Evolutionary conservation across 2,888 invertebrate genomes (phyloP).

Genomic region (Trimorus sp.): DNA sequence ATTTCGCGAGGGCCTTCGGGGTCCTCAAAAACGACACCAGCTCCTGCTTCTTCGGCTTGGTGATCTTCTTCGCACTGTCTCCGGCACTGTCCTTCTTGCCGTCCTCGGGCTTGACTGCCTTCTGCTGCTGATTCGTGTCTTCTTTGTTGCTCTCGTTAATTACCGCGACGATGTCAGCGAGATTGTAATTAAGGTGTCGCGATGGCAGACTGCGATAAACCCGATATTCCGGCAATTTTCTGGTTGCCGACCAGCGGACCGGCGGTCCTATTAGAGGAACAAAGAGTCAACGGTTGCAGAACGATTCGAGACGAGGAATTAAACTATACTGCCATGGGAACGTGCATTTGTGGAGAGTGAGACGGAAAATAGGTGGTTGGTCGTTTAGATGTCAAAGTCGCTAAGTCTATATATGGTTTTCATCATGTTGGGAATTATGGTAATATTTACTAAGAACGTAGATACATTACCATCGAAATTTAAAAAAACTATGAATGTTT

Average conservation of each 20-base stretch:
- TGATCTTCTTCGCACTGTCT: conserved; percentile 46
- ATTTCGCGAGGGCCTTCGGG: conserved; percentile 73
- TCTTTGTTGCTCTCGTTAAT: conserved; percentile 61
- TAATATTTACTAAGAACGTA: too few relatives aligned
- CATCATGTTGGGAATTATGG: too few relatives aligned
- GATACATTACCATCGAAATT: too few relatives aligned
- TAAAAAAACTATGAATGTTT: too few relatives aligned
- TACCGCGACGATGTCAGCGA: conserved; percentile 42
- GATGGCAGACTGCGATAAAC: conserved; percentile 85
- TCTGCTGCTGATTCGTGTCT: conserved; percentile 43
- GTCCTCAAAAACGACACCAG: conserved; percentile 74
- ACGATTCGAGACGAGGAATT: not conserved
- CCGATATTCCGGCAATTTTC: conserved; percentile 83
- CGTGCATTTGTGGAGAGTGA: not conserved
- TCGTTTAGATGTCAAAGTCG: too few relatives aligned
- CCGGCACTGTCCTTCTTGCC: conserved; percentile 61
- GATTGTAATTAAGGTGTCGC: conserved; percentile 81
- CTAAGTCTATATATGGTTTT: too few relatives aligned
- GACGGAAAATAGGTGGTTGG: too few relatives aligned
- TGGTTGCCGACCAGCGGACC: conserved; percentile 82
- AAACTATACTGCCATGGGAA: conserved; percentile 2
- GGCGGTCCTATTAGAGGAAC: conserved; percentile 81
- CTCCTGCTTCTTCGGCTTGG: conserved; percentile 67
- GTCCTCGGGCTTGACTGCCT: conserved; percentile 18
- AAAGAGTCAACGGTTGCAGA: not conserved